phyloP scores from a whole-genome alignment of 2,113 vertebrate genomes.

The Acrocephalus kingi region DNA sequence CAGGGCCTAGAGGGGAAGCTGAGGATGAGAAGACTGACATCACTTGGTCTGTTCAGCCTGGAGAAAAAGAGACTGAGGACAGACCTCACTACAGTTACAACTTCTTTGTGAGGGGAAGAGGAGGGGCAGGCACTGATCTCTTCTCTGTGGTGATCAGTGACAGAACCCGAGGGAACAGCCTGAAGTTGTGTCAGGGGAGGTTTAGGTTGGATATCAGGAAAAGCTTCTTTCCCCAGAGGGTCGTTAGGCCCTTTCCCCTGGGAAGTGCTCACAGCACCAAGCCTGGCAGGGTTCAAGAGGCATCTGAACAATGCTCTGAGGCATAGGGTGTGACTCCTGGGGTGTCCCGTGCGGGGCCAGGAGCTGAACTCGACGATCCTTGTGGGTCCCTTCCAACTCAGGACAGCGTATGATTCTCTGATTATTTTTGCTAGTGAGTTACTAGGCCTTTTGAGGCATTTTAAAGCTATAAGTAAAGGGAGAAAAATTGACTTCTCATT shows the following conservation, averaged over 20 bases:
- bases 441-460: neutral
- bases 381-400: neutral
- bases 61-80: neutral
- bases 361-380: neutral
- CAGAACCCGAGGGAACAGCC: rapidly evolving
- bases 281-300: neutral
- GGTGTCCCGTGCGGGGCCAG: neutral
- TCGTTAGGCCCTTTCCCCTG: neutral
- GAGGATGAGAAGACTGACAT: neutral
- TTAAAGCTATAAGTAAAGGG: neutral
- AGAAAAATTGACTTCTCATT: slow-evolving; percentile 20
- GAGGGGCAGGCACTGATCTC: neutral
- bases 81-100: neutral
- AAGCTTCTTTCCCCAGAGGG: rapidly evolving
- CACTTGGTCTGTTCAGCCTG: neutral
- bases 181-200: neutral
- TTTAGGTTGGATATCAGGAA: neutral
- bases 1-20: neutral
- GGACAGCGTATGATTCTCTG: neutral
- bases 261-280: neutral
- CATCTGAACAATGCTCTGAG: rapidly evolving
- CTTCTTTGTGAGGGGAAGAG: rapidly evolving
- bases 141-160: neutral
- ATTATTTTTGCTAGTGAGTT: neutral
- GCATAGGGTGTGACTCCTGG: neutral